Base-by-base conservation (phyloP, 2,797 vertebrate genomes). In the Telmatherina bonti region DNA sequence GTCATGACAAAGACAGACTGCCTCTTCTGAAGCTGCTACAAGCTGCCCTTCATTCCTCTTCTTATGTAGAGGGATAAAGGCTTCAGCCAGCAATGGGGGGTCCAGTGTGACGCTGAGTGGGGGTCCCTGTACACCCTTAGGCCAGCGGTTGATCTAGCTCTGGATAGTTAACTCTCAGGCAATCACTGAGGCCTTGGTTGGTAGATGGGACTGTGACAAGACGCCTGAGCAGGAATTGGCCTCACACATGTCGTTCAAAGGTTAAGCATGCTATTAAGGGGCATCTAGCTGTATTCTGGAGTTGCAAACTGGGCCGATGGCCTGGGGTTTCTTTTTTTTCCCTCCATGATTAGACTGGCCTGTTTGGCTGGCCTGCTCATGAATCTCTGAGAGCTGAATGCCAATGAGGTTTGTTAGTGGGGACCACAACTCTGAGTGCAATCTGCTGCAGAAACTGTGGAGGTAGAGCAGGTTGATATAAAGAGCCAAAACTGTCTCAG, bases 261-360 rank as follows among this genome's bases (percentile, higher is more conserved):
- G 89, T 91, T 90, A 89, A 91, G 85, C 82, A 76, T 70, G 31
- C 89, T 26, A 83, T 91, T 89, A 87, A 53, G 73, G 10, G 81
- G 76, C 67, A 65, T 63, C 71, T 80, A 26, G 0, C 72, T 79
- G 83, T 66, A 78, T 76, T 51, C 64, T 27, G 75, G 8, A 6
- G 33, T 30, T 51, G 60, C 20, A 22, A 68, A 79, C 73, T 35
- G 27, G 62, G 38, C 72, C 31, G 74, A 88, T 85, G 79, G 84
- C 88, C 83, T 81, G 78, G 84, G 89, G 85, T 82, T 79, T 69
- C 88, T 88, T 75, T 52, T 13, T 67, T 88, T 88, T 74, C 18
- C 7, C 60, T 57, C 26, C 77, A 45, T 88, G 85, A 90, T 91
- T 84, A 88, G 79, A 76, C 82, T 1, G 33, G 67, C 71, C 67